Evolutionary conservation across 2,797 vertebrate species (phyloP), one percentile per base, ranked within the genome.

Genomic region (Syngnathus rostellatus): DNA sequence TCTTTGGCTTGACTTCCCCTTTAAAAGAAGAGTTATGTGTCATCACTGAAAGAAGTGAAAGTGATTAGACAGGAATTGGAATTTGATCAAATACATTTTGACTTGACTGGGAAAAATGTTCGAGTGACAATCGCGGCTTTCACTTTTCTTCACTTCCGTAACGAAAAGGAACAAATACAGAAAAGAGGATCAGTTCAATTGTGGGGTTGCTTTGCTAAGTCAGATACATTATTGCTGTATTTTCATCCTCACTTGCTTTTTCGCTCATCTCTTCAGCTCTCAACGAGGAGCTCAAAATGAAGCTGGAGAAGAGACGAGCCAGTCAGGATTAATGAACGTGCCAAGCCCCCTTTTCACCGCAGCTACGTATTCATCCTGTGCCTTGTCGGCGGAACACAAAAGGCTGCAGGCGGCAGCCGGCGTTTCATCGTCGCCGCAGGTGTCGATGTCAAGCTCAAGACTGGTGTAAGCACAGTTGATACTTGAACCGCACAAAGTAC

Each of bases 251-350:
- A n/a, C 1, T 62, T 25, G 31, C 72, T 38, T 23, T 41, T 21
- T 73, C 57, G 8, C 17, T 70, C 38, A 57, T 10, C 64, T 65
- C 64, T 39, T 31, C 83, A 91, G 92, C 84, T n/a, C 83, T 93
- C 69, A 91, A 90, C 1, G 92, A 92, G 64, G 92, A 93, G 63
- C 89, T 93, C 11, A 92, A 91, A 79, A 64, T 89, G 69, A 93
- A 90, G 71, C 85, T 93, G 78, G 90, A 92, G 77, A 90, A 88
- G 81, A 89, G 92, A 67, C 88, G 88, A 75, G 85, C 83, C 73
- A 89, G 86, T 75, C 89, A 91, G 72, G 89, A 92, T 55, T 92
- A 77, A 90, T 68, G 12, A 48, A 61, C 71, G 70, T 79, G 75
- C 80, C 82, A 81, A 77, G 75, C 67, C 60, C 60, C 70, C 65